Base-by-base conservation (phyloP, 2,888 invertebrate species). In the Leptothorax acervorum region DNA sequence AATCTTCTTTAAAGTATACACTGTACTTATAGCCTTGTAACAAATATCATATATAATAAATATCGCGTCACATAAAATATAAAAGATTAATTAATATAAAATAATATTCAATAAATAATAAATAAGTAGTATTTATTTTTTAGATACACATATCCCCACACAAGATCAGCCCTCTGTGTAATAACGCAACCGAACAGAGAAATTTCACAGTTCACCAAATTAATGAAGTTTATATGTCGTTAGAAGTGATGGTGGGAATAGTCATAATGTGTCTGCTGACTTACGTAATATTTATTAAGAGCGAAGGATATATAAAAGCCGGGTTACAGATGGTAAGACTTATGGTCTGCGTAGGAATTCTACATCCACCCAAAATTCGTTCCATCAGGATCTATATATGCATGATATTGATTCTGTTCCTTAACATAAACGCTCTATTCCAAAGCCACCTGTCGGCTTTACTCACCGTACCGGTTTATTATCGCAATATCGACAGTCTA, bases 71-170 rank as follows among this genome's bases (percentile, higher is more conserved):
- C 4, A 51, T n/a, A n/a, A 65, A 65, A 23, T 39, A n/a, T 63
- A n/a, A 63, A n/a, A 63, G 11, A 23, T 42, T 42, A 45, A 39
- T 3, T n/a, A n/a, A n/a, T n/a, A n/a, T n/a, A n/a, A n/a, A n/a
- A n/a, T n/a, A n/a, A n/a, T n/a, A n/a, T n/a, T n/a, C n/a, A n/a
- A 39, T 55, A 31, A 18, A 68, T 81, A n/a, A 60, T 15, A 53
- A 23, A 35, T 8, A 35, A 35, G 35, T 35, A 57, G 39, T n/a
- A n/a, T n/a, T 70, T 73, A n/a, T 70, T 35, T 63, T 66, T 5
- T 28, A 90, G 90, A 15, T 70, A 86, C 18, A 91, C 88, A 2
- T 91, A 92, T 70, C 91, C 92, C 3, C 90, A 92, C 55, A 86
- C 81, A 2, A 71, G 78, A 11, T 81, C 88, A 5, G 88, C 90